phyloP scores from a whole-genome alignment of 2,888 invertebrate species.

The Cerastis rubricosa region DNA sequence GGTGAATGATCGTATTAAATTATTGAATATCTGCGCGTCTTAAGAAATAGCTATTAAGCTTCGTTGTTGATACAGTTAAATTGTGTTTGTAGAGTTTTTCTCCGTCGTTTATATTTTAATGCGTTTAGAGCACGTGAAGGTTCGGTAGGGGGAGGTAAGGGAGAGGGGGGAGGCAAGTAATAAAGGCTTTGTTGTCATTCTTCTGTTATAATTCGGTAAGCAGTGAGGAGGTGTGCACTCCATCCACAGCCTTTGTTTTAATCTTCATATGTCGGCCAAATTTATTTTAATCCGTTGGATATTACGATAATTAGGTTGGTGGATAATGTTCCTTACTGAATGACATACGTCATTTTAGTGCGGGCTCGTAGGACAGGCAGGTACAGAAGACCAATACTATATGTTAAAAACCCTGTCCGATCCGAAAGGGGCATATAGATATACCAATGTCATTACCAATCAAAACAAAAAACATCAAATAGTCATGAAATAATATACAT shows the following conservation, averaged over 20 bases:
- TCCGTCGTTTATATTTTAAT: constrained; percentile 44
- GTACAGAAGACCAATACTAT: neutral
- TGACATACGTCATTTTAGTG: neutral
- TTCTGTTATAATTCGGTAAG: constrained; percentile 17
- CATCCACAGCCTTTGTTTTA: neutral
- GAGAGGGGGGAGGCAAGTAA: constrained; percentile 6
- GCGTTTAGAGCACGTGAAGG: constrained; percentile 27
- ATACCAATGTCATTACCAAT: too few species aligned
- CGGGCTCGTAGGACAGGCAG: neutral
- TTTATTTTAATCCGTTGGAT: neutral
- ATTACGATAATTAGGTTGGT: neutral
- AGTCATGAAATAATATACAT: too few species aligned
- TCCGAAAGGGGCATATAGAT: too few species aligned
- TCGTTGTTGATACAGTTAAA: constrained; percentile 68
- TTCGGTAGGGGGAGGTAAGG: neutral
- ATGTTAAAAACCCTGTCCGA: too few species aligned
- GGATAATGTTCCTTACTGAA: neutral
- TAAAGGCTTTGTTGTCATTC: constrained; percentile 42
- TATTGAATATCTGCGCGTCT: constrained; percentile 61
- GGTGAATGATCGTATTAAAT: constrained; percentile 45
- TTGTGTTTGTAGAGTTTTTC: constrained; percentile 66
- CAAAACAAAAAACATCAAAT: too few species aligned
- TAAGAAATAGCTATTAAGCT: constrained; percentile 63
- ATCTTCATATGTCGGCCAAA: neutral
- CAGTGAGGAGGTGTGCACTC: constrained; percentile 4